phyloP scores from a whole-genome alignment of 2,888 invertebrate species.

The Pachydiplax longipennis region DNA sequence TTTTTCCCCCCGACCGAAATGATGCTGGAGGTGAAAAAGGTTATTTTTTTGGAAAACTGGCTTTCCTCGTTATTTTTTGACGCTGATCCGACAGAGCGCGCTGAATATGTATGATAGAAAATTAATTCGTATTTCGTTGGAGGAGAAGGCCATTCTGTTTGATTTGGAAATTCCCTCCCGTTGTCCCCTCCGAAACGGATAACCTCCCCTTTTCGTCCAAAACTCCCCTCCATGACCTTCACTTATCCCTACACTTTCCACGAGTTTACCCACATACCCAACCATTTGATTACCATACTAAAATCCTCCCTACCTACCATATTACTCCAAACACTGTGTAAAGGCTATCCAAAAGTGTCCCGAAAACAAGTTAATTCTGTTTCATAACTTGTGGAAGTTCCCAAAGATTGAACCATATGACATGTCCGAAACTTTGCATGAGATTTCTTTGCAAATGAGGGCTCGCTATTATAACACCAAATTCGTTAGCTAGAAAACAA shows the following conservation, averaged over 20 bases:
- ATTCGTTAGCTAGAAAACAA: too few species aligned
- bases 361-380: neutral
- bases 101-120: conserved; percentile 1
- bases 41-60: neutral
- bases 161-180: neutral
- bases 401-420: too few species aligned
- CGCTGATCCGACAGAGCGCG: neutral
- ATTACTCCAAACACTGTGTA: neutral
- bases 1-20: neutral
- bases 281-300: neutral
- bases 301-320: neutral
- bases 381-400: too few species aligned
- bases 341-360: neutral
- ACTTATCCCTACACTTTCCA: neutral
- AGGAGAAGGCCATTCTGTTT: neutral
- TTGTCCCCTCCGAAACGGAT: neutral
- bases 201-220: neutral
- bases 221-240: neutral
- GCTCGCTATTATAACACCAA: too few species aligned
- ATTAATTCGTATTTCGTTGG: neutral
- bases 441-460: too few species aligned
- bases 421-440: too few species aligned
- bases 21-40: neutral
- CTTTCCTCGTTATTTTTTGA: neutral
- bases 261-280: neutral